These are phyloP conservation scores for Puffinus mauretanicus DNA, from an alignment of 2,113 vertebrate genomes.

Conservation along the genomic window DNA sequence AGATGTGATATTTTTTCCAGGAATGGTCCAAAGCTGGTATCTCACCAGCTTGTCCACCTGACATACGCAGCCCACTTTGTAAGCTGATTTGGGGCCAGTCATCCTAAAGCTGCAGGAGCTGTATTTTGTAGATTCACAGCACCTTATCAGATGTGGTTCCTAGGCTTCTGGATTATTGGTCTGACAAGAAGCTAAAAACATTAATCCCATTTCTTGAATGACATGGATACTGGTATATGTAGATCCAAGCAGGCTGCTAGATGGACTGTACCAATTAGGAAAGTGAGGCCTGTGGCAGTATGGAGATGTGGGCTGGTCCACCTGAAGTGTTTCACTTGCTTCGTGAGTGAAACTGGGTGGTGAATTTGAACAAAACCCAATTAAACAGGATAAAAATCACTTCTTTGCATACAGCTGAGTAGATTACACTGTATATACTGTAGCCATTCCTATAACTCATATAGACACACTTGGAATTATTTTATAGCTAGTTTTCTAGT, in stretches of 20 bases:
- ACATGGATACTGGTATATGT: neutral
- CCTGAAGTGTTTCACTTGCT: neutral
- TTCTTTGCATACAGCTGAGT: neutral
- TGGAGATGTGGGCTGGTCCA: accelerated
- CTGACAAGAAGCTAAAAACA: neutral
- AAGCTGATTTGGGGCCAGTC: neutral
- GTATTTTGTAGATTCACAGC: neutral
- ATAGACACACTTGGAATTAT: neutral
- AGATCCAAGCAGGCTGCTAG: neutral
- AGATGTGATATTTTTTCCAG: neutral
- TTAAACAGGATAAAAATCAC: neutral
- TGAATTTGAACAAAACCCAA: neutral
- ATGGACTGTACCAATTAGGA: neutral
- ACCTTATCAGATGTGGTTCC: neutral
- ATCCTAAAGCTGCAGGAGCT: neutral
- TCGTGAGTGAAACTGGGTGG: neutral
- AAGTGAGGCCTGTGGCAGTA: neutral
- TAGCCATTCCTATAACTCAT: neutral
- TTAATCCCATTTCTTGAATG: neutral
- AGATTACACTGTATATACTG: neutral
- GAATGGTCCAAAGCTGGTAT: neutral
- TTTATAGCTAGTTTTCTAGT: neutral
- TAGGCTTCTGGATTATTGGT: neutral
- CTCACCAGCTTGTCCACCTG: neutral
- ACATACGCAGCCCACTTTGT: neutral